Evolutionary conservation across 1,140 invertebrate genomes (phyloP).

Genomic region (Lanistes nyassanus): DNA sequence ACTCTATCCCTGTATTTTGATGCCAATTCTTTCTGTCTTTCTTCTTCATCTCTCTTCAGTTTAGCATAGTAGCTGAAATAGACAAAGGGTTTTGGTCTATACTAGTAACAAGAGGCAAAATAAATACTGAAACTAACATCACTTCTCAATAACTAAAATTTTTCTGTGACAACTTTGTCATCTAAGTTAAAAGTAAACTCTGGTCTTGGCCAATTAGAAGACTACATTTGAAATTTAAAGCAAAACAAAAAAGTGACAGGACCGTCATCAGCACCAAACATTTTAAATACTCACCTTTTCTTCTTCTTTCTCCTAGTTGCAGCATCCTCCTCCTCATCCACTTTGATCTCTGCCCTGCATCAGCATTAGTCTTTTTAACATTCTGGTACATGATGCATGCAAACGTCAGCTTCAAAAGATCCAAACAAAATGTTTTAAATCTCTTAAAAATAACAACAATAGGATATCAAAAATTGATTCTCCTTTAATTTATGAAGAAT

Average conservation of each 20-base stretch:
- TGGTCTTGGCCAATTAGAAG: too few species aligned
- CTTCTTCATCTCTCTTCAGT: slow-evolving; percentile 94
- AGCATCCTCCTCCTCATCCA: slow-evolving; percentile 62
- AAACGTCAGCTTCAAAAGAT: background rate
- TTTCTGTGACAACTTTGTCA: too few species aligned
- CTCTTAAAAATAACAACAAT: too few species aligned
- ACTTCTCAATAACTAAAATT: too few species aligned
- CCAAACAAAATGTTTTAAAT: too few species aligned
- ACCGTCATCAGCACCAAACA: too few species aligned
- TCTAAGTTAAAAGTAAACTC: too few species aligned
- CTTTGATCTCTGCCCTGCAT: slow-evolving; percentile 32
- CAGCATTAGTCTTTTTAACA: background rate
- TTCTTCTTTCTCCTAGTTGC: slow-evolving; percentile 69
- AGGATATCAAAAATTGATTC: too few species aligned
- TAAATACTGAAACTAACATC: background rate
- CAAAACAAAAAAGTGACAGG: too few species aligned
- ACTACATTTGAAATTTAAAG: too few species aligned
- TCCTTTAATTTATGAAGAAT: too few species aligned
- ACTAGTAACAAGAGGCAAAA: background rate
- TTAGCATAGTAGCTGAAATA: slow-evolving; percentile 86
- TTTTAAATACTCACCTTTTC: slow-evolving; percentile 54
- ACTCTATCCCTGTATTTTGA: slow-evolving; percentile 91
- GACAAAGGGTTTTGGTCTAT: background rate
- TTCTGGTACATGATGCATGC: background rate
- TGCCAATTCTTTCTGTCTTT: slow-evolving; percentile 93